A percentile compares a stretch with the other conserved stretches of the same genome.
Evolutionary conservation across 1,140 invertebrate genomes (phyloP).

Genomic region (Lepidurus packardi): DNA sequence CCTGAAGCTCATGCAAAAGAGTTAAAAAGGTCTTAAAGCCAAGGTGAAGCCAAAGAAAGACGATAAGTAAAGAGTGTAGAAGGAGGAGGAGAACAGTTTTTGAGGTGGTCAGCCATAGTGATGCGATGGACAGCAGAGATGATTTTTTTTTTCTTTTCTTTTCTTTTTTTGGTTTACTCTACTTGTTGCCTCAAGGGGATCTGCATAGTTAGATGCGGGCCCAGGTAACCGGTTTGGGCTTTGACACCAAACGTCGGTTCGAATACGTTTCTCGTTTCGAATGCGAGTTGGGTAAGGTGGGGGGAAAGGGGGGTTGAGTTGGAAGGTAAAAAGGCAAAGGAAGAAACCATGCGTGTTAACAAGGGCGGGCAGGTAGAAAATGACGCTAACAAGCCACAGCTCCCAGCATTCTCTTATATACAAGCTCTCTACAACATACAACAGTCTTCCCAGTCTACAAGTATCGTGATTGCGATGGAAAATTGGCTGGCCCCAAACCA

Average conservation of each 20-base stretch:
- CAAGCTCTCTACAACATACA: background rate
- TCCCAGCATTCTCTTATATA: background rate
- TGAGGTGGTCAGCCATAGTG: slow-evolving; percentile 3
- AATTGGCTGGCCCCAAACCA: too few species aligned
- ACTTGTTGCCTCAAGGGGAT: background rate
- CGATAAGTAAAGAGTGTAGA: background rate
- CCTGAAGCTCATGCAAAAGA: slow-evolving; percentile 18
- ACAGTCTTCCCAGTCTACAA: background rate
- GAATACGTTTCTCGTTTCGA: background rate
- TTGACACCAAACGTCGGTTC: background rate
- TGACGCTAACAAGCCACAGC: slow-evolving; percentile 17
- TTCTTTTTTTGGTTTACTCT: too few species aligned
- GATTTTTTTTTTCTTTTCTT: background rate
- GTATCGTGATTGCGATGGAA: too few species aligned
- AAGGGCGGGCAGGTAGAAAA: slow-evolving; percentile 20
- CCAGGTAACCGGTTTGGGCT: background rate
- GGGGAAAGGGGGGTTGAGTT: background rate
- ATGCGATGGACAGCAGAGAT: background rate
- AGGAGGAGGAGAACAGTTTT: background rate
- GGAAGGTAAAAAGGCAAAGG: background rate
- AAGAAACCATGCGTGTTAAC: slow-evolving; percentile 19
- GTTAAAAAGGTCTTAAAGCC: slow-evolving; percentile 17
- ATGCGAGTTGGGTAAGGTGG: background rate
- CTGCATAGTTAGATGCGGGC: background rate
- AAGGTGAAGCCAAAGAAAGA: background rate